Evolutionary conservation across 2,113 vertebrate species (phyloP).

Genomic region (Telmatochromis brichardi): DNA sequence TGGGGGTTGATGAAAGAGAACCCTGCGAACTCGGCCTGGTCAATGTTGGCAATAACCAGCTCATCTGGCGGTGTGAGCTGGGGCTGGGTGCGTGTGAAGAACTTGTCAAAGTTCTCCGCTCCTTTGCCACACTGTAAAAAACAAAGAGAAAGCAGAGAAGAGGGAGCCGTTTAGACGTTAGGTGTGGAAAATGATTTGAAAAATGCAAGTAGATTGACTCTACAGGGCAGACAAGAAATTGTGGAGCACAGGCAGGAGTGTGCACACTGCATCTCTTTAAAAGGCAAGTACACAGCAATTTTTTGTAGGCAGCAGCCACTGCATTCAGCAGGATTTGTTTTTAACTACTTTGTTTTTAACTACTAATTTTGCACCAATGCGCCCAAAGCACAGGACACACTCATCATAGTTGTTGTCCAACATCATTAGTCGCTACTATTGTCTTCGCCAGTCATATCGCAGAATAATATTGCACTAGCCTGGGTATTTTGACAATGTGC

Average conservation of each 20-base stretch:
- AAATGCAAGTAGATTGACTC: background rate
- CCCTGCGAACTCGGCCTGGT: slow-evolving; percentile 94
- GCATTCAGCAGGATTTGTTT: background rate
- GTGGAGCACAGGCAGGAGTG: background rate
- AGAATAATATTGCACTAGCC: background rate
- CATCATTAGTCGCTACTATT: background rate
- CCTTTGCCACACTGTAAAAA: slow-evolving; percentile 85
- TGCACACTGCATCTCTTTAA: background rate
- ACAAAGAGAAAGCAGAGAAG: background rate
- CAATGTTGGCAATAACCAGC: slow-evolving; percentile 95
- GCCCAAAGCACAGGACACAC: background rate
- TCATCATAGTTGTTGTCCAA: background rate
- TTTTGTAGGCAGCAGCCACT: background rate
- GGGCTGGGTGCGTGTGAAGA: slow-evolving; percentile 94
- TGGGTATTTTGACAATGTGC: background rate
- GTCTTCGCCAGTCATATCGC: background rate
- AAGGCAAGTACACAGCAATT: background rate
- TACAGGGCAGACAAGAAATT: background rate
- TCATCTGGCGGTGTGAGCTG: slow-evolving; percentile 92
- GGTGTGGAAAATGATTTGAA: background rate
- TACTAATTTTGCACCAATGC: background rate
- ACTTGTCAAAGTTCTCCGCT: slow-evolving; percentile 97
- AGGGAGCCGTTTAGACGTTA: background rate
- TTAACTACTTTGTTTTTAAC: background rate
- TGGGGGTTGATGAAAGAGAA: slow-evolving; percentile 94